A percentile compares a stretch with the other conserved stretches of the same genome.
Conservation (phyloP, 2,888 invertebrate species). For the Lathronympha strigana region DNA sequence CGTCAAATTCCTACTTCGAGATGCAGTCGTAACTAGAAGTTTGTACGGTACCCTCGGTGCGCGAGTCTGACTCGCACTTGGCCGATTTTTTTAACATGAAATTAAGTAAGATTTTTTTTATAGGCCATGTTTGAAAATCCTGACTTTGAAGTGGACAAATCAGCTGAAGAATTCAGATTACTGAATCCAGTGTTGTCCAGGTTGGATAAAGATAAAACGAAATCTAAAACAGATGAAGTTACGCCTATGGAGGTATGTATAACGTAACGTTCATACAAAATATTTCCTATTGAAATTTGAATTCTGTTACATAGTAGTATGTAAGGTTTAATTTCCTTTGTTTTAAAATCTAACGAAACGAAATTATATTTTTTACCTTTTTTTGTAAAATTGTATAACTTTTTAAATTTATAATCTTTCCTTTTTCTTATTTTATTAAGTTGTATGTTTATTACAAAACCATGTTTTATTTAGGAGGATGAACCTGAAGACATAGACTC, state of each 20-base stretch:
- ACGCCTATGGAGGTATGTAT: conserved; percentile 78
- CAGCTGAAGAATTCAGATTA: conserved; percentile 93
- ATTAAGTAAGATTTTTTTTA: conserved; percentile 42
- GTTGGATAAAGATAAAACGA: conserved; percentile 88
- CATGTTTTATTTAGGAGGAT: conserved; percentile 57
- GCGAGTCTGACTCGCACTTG: too few species aligned
- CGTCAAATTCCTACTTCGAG: too few species aligned
- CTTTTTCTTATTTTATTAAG: neutral
- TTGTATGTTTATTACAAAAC: neutral
- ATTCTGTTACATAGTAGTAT: neutral
- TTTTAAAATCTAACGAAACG: too few species aligned
- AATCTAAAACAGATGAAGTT: conserved; percentile 82
- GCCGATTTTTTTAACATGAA: too few species aligned
- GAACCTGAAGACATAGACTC: conserved; percentile 74
- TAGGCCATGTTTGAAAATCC: conserved; percentile 94
- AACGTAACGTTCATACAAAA: conserved; percentile 47
- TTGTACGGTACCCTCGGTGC: too few species aligned
- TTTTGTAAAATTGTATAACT: too few species aligned
- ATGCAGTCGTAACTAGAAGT: too few species aligned
- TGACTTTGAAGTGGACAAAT: conserved; percentile 95
- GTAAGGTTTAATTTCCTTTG: too few species aligned
- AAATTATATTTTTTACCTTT: too few species aligned
- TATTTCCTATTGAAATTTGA: neutral
- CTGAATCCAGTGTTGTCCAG: conserved; percentile 95
- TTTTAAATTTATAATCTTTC: too few species aligned